These are phyloP conservation scores for Columba janthina DNA, from an alignment of 2,113 vertebrate genomes.

Conservation along the genomic window DNA sequence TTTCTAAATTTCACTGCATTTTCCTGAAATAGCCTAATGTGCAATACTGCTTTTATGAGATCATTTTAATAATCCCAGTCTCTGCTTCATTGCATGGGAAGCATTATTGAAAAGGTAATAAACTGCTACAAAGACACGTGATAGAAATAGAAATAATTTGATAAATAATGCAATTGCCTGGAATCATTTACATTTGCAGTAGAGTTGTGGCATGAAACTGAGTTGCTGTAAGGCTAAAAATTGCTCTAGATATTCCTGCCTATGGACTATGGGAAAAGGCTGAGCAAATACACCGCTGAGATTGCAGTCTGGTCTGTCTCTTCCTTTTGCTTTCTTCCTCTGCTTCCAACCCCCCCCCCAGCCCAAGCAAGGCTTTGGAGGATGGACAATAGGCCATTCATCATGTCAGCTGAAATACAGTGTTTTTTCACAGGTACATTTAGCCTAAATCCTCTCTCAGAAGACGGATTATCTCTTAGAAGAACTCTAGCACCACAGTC, in stretches of 20 bases:
- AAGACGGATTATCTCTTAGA: conserved; percentile 59
- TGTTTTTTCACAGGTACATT: conserved; percentile 59
- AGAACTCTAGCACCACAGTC: conserved; percentile 45
- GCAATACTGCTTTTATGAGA: background rate
- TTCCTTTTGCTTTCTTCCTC: background rate
- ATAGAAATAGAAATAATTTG: conserved; percentile 33
- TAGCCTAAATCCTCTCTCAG: conserved; percentile 58
- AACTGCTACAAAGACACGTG: background rate
- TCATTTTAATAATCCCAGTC: conserved; percentile 17
- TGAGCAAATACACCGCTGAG: background rate
- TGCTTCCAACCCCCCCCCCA: background rate
- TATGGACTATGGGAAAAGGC: background rate
- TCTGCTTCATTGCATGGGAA: background rate
- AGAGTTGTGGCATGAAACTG: background rate
- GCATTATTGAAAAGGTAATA: conserved; percentile 18
- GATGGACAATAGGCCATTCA: conserved; percentile 58
- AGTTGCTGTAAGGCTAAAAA: conserved; percentile 11
- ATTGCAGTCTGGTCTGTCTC: background rate
- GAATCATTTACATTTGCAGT: background rate
- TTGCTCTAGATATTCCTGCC: background rate
- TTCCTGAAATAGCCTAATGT: conserved; percentile 6
- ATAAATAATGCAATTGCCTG: conserved; percentile 29
- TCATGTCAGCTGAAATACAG: conserved; percentile 22
- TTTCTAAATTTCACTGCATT: background rate
- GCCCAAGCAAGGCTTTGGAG: background rate